Evolutionary conservation across 2,888 invertebrate genomes (phyloP).

Genomic region (Apamea monoglypha): DNA sequence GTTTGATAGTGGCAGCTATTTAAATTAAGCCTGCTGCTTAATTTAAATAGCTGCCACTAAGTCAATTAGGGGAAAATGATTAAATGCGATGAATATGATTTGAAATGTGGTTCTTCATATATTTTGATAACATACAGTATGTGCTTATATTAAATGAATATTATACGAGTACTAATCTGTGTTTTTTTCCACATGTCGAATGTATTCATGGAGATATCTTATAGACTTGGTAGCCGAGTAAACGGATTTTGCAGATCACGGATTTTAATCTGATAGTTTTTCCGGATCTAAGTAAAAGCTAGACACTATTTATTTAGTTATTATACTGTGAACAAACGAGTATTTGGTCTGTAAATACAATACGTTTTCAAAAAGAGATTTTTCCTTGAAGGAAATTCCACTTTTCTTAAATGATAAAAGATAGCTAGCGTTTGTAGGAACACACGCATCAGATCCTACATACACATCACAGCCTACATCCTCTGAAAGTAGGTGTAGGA

Average conservation of each 20-base stretch:
- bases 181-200: neutral
- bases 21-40: too few relatives aligned
- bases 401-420: neutral
- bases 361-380: neutral
- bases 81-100: neutral
- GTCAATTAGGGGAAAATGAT: neutral
- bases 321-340: neutral
- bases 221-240: neutral
- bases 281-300: neutral
- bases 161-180: neutral
- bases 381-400: neutral
- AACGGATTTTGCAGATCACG: neutral
- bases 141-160: neutral
- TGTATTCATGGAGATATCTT: constrained; percentile 13
- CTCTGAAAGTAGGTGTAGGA: too few relatives aligned
- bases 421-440: neutral
- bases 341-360: neutral
- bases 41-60: too few relatives aligned
- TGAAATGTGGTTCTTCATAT: neutral
- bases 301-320: neutral
- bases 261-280: neutral
- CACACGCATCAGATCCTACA: too few relatives aligned
- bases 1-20: neutral
- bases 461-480: too few relatives aligned
- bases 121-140: neutral